Evolutionary conservation across 23 tunicate genomes (phyloP).

Genomic region (Trididemnum miniatum): DNA sequence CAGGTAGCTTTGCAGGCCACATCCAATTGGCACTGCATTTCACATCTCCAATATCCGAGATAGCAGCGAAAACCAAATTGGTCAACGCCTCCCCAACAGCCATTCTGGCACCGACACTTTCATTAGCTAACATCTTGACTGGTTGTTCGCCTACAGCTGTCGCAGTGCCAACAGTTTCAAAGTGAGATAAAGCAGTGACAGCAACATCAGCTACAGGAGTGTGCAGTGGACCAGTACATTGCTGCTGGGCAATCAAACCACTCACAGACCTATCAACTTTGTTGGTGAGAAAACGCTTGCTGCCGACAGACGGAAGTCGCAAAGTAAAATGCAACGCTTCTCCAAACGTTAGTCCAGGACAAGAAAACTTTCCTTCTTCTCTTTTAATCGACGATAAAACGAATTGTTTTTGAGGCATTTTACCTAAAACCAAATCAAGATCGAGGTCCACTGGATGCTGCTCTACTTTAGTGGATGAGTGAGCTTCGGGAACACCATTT

Average conservation of each 20-base stretch:
- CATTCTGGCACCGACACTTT: slow-evolving; percentile 72
- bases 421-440: slow-evolving; percentile 62
- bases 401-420: slow-evolving; percentile 72
- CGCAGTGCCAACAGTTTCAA: slow-evolving; percentile 60
- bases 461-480: background rate
- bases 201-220: slow-evolving; percentile 91
- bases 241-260: slow-evolving; percentile 88
- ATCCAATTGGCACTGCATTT: slow-evolving; percentile 97
- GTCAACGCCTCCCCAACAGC: slow-evolving; percentile 81
- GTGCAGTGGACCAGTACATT: slow-evolving; percentile 85
- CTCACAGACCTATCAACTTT: slow-evolving; percentile 85
- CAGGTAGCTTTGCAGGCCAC: slow-evolving; percentile 96
- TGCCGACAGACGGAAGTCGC: slow-evolving; percentile 74
- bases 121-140: slow-evolving; percentile 74
- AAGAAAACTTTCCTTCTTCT: background rate
- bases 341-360: slow-evolving; percentile 22
- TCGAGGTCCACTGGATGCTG: slow-evolving; percentile 79
- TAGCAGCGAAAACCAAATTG: slow-evolving; percentile 73
- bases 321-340: slow-evolving; percentile 60
- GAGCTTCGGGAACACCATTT: slow-evolving; percentile 8
- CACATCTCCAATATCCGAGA: slow-evolving; percentile 60
- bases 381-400: slow-evolving; percentile 12
- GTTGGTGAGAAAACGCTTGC: slow-evolving; percentile 88
- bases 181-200: slow-evolving; percentile 70
- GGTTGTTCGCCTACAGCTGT: slow-evolving; percentile 95